These are phyloP conservation scores for Nomada lathburiana DNA, from an alignment of 2,888 invertebrate species.

Conservation along the genomic window DNA sequence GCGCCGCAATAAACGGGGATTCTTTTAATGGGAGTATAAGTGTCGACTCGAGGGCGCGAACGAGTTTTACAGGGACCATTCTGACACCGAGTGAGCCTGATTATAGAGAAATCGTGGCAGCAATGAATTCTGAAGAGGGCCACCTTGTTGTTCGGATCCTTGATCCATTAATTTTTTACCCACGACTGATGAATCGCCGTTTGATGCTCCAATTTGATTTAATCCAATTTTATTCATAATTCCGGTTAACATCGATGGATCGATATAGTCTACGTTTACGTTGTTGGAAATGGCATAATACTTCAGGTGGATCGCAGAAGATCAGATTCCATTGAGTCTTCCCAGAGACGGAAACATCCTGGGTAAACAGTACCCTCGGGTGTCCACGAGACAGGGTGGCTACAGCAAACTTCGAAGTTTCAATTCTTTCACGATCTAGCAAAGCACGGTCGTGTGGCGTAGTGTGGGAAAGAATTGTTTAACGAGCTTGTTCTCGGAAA, in stretches of 20 bases:
- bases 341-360: slow-evolving; percentile 44
- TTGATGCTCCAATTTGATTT: too few species aligned
- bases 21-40: slow-evolving; percentile 59
- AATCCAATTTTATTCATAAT: too few species aligned
- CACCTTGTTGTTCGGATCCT: neutral
- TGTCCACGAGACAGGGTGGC: slow-evolving; percentile 10
- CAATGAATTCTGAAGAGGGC: slow-evolving; percentile 44
- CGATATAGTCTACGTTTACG: too few species aligned
- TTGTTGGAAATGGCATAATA: slow-evolving; percentile 18
- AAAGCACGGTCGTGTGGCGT: neutral
- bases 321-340: slow-evolving; percentile 28
- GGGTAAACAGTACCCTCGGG: slow-evolving; percentile 50
- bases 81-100: slow-evolving; percentile 28
- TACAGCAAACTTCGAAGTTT: neutral
- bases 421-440: neutral
- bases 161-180: too few species aligned
- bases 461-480: slow-evolving; percentile 9
- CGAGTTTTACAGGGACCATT: slow-evolving; percentile 35
- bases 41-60: slow-evolving; percentile 47
- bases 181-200: too few species aligned
- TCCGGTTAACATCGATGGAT: too few species aligned
- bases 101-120: slow-evolving; percentile 32
- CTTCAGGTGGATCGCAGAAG: slow-evolving; percentile 45
- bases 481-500: neutral
- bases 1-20: slow-evolving; percentile 62